Base-by-base conservation (phyloP, 2,113 vertebrate species). In the Aptenodytes patagonicus region DNA sequence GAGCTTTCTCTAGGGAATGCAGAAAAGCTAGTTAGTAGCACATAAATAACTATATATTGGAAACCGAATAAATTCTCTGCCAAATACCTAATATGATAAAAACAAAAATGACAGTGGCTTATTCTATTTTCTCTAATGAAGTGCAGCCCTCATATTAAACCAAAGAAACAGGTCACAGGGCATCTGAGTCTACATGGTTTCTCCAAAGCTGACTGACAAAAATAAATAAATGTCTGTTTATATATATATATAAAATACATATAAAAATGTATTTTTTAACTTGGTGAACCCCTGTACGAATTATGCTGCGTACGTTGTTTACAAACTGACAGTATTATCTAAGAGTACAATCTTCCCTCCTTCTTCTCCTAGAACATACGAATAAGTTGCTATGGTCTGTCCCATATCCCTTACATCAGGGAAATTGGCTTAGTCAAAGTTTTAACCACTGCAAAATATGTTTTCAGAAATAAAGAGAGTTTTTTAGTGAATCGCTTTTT, bases 51-150 rank as follows among this genome's bases (percentile, higher is more conserved):
- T 93, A 77, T 92, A 93, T 95, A 87, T 84, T 91, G 58, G 91
- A 96, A 96, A 95, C 49, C 5, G 89, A 97, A 98, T 94, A 93
- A 97, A 97, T 98, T 97, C 87, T 94, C 88, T 96, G 93, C 88
- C 94, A 89, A 97, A 97, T 77, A 9, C 13, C 52, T 90, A 96
- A 96, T 95, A 89, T 76, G 72, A 97, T 93, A 94, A 96, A 97
- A 97, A 7, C 58, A 97, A 91, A 97, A 97, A 95, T 87, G 84
- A 94, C 93, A 96, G 80, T 89, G 86, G 89, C 91, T 97, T 96
- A 97, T 95, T 94, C 81, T 95, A 72, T 97, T 95, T 97, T 95
- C 93, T 93, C 85, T 97, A 97, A 92, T 24, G 55, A 97, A 96
- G 87, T n/a, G 1, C 78, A 87, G 76, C 32, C 64, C 65, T 80